phyloP scores from a whole-genome alignment of 2,797 vertebrate species.

The Carcharodon carcharias region DNA sequence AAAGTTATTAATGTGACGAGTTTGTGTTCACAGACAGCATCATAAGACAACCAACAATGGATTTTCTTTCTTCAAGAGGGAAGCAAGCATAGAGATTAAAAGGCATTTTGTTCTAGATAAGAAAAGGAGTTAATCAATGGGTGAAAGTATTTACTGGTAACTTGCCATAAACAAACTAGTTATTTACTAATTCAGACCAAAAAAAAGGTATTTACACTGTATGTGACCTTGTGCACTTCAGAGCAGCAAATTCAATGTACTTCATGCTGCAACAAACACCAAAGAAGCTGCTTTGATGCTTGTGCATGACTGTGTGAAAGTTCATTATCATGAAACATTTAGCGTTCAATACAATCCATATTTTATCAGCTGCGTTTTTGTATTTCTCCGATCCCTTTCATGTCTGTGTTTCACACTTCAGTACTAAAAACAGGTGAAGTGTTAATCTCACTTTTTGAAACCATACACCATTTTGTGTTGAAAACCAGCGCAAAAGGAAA shows the following conservation, averaged over 20 bases:
- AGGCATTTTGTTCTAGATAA: not conserved
- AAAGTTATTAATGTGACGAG: not conserved
- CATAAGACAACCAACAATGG: not conserved
- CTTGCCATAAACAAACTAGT: not conserved
- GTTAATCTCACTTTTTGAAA: slow-evolving; percentile 30
- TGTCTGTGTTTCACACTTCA: slow-evolving; percentile 34
- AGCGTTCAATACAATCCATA: slow-evolving; percentile 36
- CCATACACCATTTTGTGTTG: slow-evolving; percentile 13
- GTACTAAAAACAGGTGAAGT: slow-evolving; percentile 27
- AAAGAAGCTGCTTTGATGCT: slow-evolving; percentile 29
- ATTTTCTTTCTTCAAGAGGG: not conserved
- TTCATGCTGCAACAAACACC: slow-evolving; percentile 37
- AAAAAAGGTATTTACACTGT: slow-evolving; percentile 37
- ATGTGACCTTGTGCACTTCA: slow-evolving; percentile 27
- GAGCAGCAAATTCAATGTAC: slow-evolving; percentile 27
- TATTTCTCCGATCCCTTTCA: slow-evolving; percentile 15
- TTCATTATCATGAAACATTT: slow-evolving; percentile 36
- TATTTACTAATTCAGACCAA: slow-evolving; percentile 35
- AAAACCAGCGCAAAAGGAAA: slow-evolving; percentile 3
- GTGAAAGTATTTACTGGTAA: slow-evolving; percentile 29
- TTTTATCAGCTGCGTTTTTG: slow-evolving; percentile 37
- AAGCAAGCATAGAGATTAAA: not conserved
- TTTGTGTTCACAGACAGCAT: not conserved
- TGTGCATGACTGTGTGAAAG: slow-evolving; percentile 14
- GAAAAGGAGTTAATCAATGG: not conserved